phyloP scores from a whole-genome alignment of 2,888 invertebrate genomes.

The Scaptomyza polygonia region DNA sequence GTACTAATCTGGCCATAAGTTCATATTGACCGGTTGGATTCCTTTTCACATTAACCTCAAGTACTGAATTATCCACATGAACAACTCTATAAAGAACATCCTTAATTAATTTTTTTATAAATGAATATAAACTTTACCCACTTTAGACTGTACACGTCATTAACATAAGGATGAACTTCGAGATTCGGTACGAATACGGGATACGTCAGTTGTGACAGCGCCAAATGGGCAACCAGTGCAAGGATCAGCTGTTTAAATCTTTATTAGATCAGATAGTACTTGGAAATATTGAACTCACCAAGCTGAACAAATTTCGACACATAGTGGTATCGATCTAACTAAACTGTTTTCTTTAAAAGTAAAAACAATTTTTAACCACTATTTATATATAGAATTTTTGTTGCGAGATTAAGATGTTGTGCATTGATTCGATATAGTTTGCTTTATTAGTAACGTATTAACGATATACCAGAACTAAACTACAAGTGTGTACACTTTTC shows the following conservation, averaged over 20 bases:
- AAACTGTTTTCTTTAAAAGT: not conserved
- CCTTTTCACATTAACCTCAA: not conserved
- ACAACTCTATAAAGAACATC: not conserved
- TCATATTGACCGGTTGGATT: not conserved
- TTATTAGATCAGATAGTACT: not conserved
- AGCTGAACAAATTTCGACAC: not conserved
- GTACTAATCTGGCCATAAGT: no score
- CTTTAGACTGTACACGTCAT: not conserved
- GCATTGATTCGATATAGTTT: not conserved
- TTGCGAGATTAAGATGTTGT: not conserved
- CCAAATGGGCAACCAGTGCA: not conserved
- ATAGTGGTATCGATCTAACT: not conserved
- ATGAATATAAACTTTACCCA: not conserved
- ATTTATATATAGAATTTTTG: not conserved
- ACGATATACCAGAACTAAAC: not conserved
- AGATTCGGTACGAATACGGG: not conserved
- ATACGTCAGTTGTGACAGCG: not conserved
- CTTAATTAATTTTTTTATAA: not conserved
- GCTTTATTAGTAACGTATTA: not conserved
- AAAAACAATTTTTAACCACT: not conserved
- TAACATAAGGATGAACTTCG: not conserved
- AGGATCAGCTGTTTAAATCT: not conserved
- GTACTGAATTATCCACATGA: not conserved
- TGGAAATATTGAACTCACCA: not conserved
- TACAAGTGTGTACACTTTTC: not conserved